Percentiles rank a stretch among this genome's conserved stretches.
phyloP scores from a whole-genome alignment of 2,797 vertebrate genomes.

The Steatocranus sp. region DNA sequence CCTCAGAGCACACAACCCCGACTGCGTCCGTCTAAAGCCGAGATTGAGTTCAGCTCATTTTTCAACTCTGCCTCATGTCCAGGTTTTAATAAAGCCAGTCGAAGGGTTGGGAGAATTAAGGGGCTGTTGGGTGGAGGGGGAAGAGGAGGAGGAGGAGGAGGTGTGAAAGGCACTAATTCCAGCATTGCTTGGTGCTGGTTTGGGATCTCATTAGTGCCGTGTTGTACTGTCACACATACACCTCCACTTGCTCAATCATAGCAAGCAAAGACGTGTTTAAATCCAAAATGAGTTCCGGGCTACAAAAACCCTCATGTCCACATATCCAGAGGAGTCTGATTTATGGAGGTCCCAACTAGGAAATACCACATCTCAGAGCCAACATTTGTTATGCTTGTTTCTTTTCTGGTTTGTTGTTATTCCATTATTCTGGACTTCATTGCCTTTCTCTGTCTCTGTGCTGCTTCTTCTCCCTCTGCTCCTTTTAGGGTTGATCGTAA shows the following conservation, averaged over 20 bases:
- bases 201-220: constrained; percentile 73
- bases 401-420: neutral
- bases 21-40: constrained; percentile 30
- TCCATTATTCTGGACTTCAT: constrained; percentile 56
- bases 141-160: neutral
- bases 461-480: neutral
- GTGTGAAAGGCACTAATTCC: constrained; percentile 57
- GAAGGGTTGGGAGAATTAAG: constrained; percentile 47
- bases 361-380: constrained; percentile 74
- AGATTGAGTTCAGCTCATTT: constrained; percentile 67
- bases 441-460: neutral
- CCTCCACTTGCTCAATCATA: constrained; percentile 72
- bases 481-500: neutral
- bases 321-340: constrained; percentile 57
- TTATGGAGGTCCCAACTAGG: constrained; percentile 64
- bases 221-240: constrained; percentile 72
- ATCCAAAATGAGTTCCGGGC: constrained; percentile 76
- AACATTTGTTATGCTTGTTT: constrained; percentile 63
- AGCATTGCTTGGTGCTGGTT: constrained; percentile 49
- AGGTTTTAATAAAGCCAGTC: constrained; percentile 70
- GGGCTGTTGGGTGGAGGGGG: constrained; percentile 15
- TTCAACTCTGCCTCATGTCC: constrained; percentile 59
- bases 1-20: constrained; percentile 1
- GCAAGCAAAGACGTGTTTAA: constrained; percentile 69
- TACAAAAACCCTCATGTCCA: constrained; percentile 56